These are phyloP conservation scores for Meloe dianella DNA, from an alignment of 2,888 invertebrate genomes.

Conservation along the genomic window DNA sequence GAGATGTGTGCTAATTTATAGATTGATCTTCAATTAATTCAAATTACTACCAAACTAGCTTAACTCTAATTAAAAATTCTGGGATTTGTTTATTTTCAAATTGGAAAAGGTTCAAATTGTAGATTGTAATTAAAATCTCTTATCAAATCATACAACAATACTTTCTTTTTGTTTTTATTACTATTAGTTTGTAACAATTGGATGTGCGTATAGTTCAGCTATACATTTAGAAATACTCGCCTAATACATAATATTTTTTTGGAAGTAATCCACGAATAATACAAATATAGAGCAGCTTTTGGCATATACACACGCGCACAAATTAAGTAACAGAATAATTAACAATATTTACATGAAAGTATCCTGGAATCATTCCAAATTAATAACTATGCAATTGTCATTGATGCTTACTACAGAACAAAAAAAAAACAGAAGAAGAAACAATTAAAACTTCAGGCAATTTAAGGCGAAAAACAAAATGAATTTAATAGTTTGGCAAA, in stretches of 20 bases:
- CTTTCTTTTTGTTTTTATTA: slow-evolving; percentile 1
- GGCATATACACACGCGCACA: not conserved
- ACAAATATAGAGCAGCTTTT: not conserved
- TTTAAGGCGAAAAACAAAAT: not conserved
- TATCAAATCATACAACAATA: slow-evolving; percentile 7
- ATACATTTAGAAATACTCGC: not conserved
- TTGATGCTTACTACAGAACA: not conserved
- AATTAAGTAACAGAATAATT: not conserved
- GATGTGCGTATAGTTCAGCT: slow-evolving; percentile 1
- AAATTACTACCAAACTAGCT: not conserved
- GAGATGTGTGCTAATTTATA: not conserved
- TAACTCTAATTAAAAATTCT: not conserved
- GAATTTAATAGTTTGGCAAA: slow-evolving; percentile 22
- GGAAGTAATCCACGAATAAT: not conserved
- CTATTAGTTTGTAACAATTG: not conserved
- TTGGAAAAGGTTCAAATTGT: not conserved
- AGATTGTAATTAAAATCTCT: not conserved
- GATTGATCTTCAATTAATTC: not conserved
- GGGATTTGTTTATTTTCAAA: not conserved
- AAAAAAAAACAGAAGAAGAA: not conserved
- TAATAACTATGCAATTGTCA: not conserved
- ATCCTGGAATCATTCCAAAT: not conserved
- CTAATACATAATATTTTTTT: not conserved
- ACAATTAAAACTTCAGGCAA: not conserved
- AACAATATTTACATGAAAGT: slow-evolving; percentile 11